These are phyloP conservation scores for Potorous gilbertii DNA, from an alignment of 2,797 vertebrate genomes.

Conservation along the genomic window DNA sequence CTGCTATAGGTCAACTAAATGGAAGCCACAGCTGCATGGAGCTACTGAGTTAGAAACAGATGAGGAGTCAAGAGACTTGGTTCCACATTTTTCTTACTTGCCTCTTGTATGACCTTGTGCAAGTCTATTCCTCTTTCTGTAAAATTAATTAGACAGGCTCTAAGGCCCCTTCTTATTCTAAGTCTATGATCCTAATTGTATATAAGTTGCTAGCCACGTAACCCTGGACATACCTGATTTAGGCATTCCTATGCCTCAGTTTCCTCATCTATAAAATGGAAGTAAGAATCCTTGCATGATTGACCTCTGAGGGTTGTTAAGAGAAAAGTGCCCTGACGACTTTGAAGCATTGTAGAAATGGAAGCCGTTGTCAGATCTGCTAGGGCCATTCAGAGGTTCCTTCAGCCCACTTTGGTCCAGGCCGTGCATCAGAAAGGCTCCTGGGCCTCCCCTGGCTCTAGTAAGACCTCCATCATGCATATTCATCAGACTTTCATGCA, in stretches of 20 bases:
- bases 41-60: background rate
- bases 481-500: constrained; percentile 31
- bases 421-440: background rate
- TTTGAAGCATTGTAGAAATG: background rate
- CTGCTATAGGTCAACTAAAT: background rate
- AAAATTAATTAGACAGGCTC: background rate
- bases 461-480: background rate
- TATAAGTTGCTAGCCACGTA: background rate
- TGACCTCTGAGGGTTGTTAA: background rate
- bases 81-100: background rate
- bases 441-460: background rate
- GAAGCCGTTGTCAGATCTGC: background rate
- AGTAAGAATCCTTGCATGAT: background rate
- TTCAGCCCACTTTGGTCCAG: background rate
- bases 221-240: background rate
- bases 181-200: constrained; percentile 9
- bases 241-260: background rate
- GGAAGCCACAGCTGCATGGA: background rate
- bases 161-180: background rate
- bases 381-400: background rate
- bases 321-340: background rate
- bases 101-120: background rate
- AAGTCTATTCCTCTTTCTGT: background rate
- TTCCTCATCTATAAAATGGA: background rate
- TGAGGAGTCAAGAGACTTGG: background rate